phyloP scores from a whole-genome alignment of 2,797 vertebrate species.

The Lycodopsis pacificus region DNA sequence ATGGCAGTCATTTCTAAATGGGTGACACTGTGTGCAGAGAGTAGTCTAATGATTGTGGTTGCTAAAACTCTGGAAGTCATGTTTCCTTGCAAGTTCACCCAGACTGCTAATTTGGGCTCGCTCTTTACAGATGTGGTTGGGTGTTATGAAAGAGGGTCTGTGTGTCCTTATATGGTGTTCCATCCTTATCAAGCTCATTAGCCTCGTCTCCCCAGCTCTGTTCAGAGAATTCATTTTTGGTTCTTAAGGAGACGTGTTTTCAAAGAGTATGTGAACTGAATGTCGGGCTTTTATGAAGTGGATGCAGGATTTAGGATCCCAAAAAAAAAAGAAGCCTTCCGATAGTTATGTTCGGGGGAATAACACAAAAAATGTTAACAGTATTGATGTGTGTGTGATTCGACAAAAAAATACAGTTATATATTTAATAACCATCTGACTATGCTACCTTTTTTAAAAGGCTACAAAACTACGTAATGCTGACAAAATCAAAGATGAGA shows the following conservation, averaged over 20 bases:
- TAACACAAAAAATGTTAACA: not conserved
- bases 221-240: slow-evolving; percentile 11
- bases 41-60: slow-evolving; percentile 5
- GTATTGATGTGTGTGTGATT: not conserved
- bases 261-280: slow-evolving; percentile 32
- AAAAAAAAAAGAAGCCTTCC: slow-evolving; percentile 12
- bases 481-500: not conserved
- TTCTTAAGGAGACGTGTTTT: slow-evolving; percentile 33
- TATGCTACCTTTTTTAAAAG: not conserved
- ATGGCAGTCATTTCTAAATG: not conserved
- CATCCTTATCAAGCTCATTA: slow-evolving; percentile 61
- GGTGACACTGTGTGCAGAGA: slow-evolving; percentile 6
- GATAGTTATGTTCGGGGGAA: slow-evolving; percentile 1
- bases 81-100: slow-evolving; percentile 42
- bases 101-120: slow-evolving; percentile 11
- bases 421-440: not conserved
- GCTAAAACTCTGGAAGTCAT: slow-evolving; percentile 26
- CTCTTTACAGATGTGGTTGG: not conserved
- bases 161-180: slow-evolving; percentile 24
- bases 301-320: slow-evolving; percentile 22
- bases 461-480: not conserved
- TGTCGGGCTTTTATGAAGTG: slow-evolving; percentile 26
- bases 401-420: not conserved
- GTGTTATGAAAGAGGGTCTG: slow-evolving; percentile 1
- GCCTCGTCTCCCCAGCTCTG: slow-evolving; percentile 29